Base-by-base conservation (phyloP, 2,113 vertebrate species). In the Halichoeres trimaculatus region DNA sequence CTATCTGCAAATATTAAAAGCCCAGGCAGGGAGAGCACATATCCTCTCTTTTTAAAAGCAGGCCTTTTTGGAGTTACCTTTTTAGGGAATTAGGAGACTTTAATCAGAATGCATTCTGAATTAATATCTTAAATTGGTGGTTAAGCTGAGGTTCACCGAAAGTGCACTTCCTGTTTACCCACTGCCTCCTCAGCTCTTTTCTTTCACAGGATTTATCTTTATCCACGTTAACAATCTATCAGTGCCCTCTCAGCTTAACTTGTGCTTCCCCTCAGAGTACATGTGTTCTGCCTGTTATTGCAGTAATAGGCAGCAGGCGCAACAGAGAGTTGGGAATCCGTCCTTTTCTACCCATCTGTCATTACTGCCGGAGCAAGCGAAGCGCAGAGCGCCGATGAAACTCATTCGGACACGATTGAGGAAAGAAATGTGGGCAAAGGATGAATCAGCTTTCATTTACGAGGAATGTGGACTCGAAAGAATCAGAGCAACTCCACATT, bases 241-340 rank as follows among this genome's bases (percentile, higher is more conserved):
- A 11, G 23, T 23, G 38, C 43, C 62, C 66, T 69, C 20, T 56
- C 69, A 59, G 73, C 64, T 68, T 68, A 59, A 81, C 74, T 48
- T 70, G 34, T 0, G 50, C 36, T 68, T 71, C 60, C 35, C 30
- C 24, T 14, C 61, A n/a, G n/a, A n/a, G n/a, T n/a, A n/a, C n/a
- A n/a, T 68, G 80, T 81, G 81, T 81, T 80, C 35, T 7, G 22
- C 36, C 79, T 62, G 80, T 85, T 85, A 81, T 72, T 26, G 36
- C 1, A 24, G 76, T 83, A 85, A 89, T 84, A 78, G 72, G 59
- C 64, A 48, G 72, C 59, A 22, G 62, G 41, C 16, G 22, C 34
- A 84, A 54, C 79, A 76, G 72, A 74, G 74, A 45, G 19, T 35
- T 11, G 24, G 48, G 71, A 72, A 69, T 68, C 67, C 50, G 22